Evolutionary conservation across 2,797 vertebrate species (phyloP).

Genomic region (Scolopax bukidnonensis): DNA sequence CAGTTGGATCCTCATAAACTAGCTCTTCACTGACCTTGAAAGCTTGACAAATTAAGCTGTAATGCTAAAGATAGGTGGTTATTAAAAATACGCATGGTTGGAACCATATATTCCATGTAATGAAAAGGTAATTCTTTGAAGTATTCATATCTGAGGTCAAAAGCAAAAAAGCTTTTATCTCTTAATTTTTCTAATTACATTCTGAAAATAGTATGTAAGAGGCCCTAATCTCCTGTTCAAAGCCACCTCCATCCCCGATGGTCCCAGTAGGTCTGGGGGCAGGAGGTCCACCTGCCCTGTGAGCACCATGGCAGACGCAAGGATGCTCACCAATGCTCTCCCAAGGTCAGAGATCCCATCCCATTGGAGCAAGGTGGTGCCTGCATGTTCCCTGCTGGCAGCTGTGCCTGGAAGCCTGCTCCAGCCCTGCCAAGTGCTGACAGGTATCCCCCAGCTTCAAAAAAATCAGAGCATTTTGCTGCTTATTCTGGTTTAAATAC

Average conservation of each 20-base stretch:
- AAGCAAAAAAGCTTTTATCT: not conserved
- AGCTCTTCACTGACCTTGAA: constrained; percentile 27
- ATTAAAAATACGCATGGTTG: not conserved
- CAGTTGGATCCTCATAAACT: constrained; percentile 40
- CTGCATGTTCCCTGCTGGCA: rapidly evolving
- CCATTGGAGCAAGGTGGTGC: not conserved
- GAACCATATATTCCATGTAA: not conserved
- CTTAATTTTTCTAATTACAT: not conserved
- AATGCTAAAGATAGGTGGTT: not conserved
- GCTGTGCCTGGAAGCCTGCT: not conserved
- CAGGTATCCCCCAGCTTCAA: not conserved
- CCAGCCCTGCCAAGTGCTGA: not conserved
- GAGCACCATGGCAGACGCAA: not conserved
- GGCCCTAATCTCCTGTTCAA: not conserved
- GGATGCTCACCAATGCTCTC: rapidly evolving
- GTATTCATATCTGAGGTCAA: not conserved
- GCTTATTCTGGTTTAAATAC: not conserved
- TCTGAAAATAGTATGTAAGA: not conserved
- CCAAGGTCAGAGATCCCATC: rapidly evolving
- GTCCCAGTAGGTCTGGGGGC: rapidly evolving
- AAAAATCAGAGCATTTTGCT: not conserved
- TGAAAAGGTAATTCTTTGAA: not conserved
- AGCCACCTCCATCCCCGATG: not conserved
- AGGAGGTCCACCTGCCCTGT: not conserved
- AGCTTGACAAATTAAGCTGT: not conserved